Evolutionary conservation across 2,113 vertebrate species (phyloP).

Genomic region (Phalacrocorax pelagicus): DNA sequence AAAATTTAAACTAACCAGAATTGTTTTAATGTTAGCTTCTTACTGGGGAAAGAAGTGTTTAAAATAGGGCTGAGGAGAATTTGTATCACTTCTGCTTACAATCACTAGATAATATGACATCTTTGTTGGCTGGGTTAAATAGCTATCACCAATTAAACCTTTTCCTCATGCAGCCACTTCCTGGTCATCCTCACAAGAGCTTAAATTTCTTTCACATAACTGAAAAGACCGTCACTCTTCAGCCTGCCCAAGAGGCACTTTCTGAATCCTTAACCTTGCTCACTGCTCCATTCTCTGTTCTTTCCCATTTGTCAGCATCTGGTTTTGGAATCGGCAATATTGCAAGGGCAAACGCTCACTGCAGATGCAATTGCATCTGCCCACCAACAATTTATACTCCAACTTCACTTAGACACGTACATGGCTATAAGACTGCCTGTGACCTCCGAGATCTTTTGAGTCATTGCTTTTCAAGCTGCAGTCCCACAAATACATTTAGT

Average conservation of each 20-base stretch:
- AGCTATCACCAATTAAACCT: neutral
- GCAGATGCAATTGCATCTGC: neutral
- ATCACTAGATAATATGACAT: accelerated
- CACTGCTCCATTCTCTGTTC: neutral
- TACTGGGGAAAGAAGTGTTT: neutral
- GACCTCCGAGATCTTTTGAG: neutral
- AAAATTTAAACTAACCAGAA: neutral
- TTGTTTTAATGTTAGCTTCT: neutral
- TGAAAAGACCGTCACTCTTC: neutral
- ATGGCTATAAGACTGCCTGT: neutral
- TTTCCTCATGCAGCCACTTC: neutral
- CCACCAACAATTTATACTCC: neutral
- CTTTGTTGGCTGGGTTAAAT: neutral
- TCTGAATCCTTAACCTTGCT: neutral
- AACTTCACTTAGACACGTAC: accelerated
- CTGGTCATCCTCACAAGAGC: neutral
- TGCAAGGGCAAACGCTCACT: neutral
- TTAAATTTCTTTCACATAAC: neutral
- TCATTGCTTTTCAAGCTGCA: neutral
- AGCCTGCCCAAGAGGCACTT: neutral
- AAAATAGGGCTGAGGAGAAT: neutral
- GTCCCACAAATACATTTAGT: neutral
- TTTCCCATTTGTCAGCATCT: neutral
- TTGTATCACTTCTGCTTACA: neutral
- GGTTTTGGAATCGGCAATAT: neutral